Conservation (phyloP, 2,888 invertebrate genomes). For the Bimastos eiseni region DNA sequence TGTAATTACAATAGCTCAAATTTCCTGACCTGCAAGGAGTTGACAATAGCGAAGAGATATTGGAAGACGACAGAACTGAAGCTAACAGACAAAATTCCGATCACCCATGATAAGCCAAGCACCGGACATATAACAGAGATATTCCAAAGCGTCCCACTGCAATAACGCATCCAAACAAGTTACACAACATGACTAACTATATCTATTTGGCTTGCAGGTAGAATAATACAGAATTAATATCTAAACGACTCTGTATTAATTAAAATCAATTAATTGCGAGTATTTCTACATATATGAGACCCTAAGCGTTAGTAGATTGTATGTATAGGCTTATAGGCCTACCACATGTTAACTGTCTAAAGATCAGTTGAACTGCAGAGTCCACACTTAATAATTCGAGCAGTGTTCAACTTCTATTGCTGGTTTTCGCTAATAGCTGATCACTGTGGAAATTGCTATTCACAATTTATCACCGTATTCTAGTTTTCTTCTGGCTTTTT, state of each 20-base stretch:
- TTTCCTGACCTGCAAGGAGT: constrained; percentile 41
- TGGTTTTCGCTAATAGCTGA: no score
- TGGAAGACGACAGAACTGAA: constrained; percentile 39
- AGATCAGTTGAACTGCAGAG: no score
- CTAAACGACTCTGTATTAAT: neutral
- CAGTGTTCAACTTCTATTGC: no score
- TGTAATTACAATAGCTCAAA: neutral
- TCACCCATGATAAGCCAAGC: constrained; percentile 43
- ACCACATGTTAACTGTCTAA: no score
- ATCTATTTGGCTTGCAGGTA: neutral
- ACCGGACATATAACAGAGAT: constrained; percentile 43
- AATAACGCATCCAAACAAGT: neutral
- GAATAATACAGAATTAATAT: neutral
- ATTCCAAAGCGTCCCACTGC: constrained; percentile 43
- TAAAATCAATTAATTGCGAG: neutral
- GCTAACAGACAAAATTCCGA: constrained; percentile 42
- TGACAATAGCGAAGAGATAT: constrained; percentile 42
- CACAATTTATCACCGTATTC: neutral
- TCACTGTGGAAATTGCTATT: no score
- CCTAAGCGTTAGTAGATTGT: no score
- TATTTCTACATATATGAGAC: no score
- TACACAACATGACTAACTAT: neutral
- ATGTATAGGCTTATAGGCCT: no score
- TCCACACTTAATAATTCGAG: no score
- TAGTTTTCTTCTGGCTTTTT: neutral